Percentiles rank a stretch among this genome's conserved stretches.
Evolutionary conservation across 2,113 vertebrate genomes (phyloP).

Genomic region (Apodemus speciosus): DNA sequence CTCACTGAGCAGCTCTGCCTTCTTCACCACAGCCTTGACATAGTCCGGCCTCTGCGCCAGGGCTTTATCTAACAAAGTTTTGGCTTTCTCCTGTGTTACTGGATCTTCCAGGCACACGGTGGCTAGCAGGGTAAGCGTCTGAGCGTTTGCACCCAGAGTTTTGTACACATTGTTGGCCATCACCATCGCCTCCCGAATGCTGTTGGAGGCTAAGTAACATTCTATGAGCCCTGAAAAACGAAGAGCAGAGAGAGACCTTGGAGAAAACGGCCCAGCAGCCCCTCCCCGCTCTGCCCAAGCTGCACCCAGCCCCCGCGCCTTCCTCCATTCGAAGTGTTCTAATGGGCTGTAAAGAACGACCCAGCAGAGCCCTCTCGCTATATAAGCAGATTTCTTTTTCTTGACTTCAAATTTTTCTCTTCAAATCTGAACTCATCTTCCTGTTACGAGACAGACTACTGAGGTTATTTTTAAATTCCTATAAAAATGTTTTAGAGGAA

Average conservation of each 20-base stretch:
- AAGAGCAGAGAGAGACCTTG: neutral
- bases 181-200: conserved; percentile 97
- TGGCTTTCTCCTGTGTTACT: conserved; percentile 97
- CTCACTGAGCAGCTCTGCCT: conserved; percentile 97
- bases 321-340: neutral
- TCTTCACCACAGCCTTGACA: conserved; percentile 98
- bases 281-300: neutral
- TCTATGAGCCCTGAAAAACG: conserved; percentile 93
- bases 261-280: neutral
- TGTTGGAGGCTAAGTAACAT: conserved; percentile 97
- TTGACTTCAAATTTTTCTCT: conserved; percentile 42
- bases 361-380: neutral
- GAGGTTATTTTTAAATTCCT: conserved; percentile 70
- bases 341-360: neutral
- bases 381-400: conserved; percentile 7
- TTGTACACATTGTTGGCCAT: conserved; percentile 99
- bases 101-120: conserved; percentile 98
- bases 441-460: conserved; percentile 60
- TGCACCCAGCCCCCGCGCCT: neutral
- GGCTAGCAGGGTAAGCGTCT: conserved; percentile 96
- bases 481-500: conserved; percentile 72
- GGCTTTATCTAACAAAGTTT: conserved; percentile 95
- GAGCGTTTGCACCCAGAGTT: conserved; percentile 96
- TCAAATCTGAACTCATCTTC: conserved; percentile 70
- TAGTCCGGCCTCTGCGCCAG: conserved; percentile 96